Evolutionary conservation across 1,140 invertebrate genomes (phyloP), one percentile per base, ranked within the genome.

Genomic region (Dendroctonus valens): DNA sequence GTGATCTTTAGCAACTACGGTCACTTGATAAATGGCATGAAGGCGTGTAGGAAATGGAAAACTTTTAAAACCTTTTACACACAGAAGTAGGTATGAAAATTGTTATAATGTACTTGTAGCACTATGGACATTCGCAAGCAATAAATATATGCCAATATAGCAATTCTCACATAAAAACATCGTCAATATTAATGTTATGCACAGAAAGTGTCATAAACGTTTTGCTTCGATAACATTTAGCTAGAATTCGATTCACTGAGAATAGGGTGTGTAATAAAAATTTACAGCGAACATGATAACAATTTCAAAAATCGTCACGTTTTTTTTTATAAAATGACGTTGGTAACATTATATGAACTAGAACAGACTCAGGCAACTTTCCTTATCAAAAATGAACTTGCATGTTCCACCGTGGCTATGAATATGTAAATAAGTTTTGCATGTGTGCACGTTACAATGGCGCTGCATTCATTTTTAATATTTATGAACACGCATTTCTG

Each of bases 391-490:
- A 61, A 52, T 49, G 41, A 61, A 41, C 59, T 41, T 41, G 49
- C 59, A 61, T 61, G 59, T 50, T 37, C 41, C 59, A 5, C 46
- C 59, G 59, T 61, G 59, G 59, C 37, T 42, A 61, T 61, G 59
- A 61, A 61, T 61, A 61, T 61, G 59, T 39, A 61, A 61, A 61
- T 52, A 39, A 50, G 9, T 51, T 61, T 61, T 61, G 59, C 49
- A 61, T 61, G 59, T 26, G 26, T 61, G 59, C 59, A 61, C 9
- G 49, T n/a, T 14, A 60, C 26, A 52, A 52, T 52, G 48, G 59
- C n/a, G 59, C 26, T 52, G 49, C 59, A 52, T 51, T 61, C 59
- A 61, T 61, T 61, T 61, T 61, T 61, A 15, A 60, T n/a, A 61
- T 61, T 61, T 61, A 61, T 61, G 49, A 12, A 6, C 59, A 41